Percentiles rank a stretch among this genome's conserved stretches.
Conservation (phyloP, 2,113 vertebrate species). For the Pithys albifrons region DNA sequence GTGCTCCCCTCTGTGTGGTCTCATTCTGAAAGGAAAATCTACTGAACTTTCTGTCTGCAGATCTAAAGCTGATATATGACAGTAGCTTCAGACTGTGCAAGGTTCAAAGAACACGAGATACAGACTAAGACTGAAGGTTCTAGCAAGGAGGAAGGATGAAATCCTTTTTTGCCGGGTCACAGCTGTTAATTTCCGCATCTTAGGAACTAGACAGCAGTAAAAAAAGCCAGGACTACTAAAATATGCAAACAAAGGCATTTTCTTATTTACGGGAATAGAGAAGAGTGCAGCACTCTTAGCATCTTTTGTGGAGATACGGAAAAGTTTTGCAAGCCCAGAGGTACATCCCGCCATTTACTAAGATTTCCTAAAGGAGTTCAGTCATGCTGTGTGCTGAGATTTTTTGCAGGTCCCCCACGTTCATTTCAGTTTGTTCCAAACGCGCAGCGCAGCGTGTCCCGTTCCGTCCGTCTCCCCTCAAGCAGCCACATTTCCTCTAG, state of each 20-base stretch:
- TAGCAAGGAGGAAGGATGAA: not conserved
- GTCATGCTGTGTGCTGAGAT: fast-evolving
- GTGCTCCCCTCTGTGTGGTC: not conserved
- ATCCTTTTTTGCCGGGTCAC: not conserved
- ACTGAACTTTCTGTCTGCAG: not conserved
- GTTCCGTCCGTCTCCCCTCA: fast-evolving
- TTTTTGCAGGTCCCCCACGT: fast-evolving
- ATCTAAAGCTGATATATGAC: not conserved
- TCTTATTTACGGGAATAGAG: not conserved
- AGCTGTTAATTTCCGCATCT: not conserved
- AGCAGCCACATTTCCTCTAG: not conserved
- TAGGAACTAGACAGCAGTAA: not conserved
- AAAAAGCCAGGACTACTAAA: not conserved
- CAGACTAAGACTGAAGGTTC: not conserved
- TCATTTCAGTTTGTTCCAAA: not conserved
- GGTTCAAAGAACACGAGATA: not conserved
- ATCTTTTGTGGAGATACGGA: not conserved
- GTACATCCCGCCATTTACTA: not conserved
- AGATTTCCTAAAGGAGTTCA: not conserved
- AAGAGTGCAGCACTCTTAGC: not conserved
- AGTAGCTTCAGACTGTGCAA: not conserved
- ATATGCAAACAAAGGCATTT: not conserved
- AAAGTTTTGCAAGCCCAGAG: not conserved
- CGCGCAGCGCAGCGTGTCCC: fast-evolving
- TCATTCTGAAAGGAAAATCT: not conserved